These are phyloP conservation scores for Schizaphis graminum DNA, from an alignment of 2,888 invertebrate genomes.

Conservation along the genomic window DNA sequence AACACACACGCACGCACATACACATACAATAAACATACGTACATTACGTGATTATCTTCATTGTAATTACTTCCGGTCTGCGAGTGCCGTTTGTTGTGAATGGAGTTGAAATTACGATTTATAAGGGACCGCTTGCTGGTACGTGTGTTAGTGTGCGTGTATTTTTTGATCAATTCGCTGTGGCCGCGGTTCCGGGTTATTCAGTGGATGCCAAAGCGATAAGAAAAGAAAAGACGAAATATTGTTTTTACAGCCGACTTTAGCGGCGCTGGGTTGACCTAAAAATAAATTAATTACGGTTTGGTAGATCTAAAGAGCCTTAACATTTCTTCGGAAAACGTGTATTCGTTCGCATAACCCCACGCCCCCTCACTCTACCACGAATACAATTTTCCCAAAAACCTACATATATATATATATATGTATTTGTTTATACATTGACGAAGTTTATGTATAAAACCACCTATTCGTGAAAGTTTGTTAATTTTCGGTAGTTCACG, in stretches of 20 bases:
- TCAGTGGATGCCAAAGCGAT: neutral
- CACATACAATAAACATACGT: neutral
- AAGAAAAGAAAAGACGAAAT: slow-evolving; percentile 32
- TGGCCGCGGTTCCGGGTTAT: neutral
- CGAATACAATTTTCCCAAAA: neutral
- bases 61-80: slow-evolving; percentile 43
- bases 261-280: neutral
- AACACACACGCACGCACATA: neutral
- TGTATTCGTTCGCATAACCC: neutral
- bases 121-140: neutral
- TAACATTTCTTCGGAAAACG: neutral
- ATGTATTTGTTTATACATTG: neutral
- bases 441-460: neutral
- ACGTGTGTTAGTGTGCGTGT: neutral
- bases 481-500: neutral
- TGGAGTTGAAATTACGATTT: slow-evolving; percentile 30
- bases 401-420: neutral
- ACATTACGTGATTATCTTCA: slow-evolving; percentile 27
- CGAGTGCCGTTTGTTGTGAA: neutral
- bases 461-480: slow-evolving; percentile 6
- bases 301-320: neutral
- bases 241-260: neutral
- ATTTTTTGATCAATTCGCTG: slow-evolving; percentile 29
- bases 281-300: slow-evolving; percentile 27
- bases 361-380: too few species aligned